phyloP scores from a whole-genome alignment of 2,888 invertebrate genomes.

The Tetropium fuscum region DNA sequence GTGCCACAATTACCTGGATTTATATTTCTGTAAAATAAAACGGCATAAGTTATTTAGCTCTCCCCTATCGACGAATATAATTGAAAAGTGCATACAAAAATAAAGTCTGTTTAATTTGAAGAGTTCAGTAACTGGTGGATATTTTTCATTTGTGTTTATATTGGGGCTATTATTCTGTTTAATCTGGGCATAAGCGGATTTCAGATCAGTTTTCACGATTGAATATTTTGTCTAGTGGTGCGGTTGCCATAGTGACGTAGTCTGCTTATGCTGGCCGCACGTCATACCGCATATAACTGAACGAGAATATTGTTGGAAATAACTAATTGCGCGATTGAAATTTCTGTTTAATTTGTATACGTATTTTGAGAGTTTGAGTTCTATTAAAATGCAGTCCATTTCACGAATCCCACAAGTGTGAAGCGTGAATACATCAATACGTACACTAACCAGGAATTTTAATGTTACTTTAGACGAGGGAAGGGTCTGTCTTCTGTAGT shows the following conservation, averaged over 20 bases:
- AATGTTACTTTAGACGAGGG: too few relatives aligned
- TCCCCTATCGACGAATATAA: too few relatives aligned
- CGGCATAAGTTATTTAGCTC: too few relatives aligned
- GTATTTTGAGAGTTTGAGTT: constrained; percentile 25
- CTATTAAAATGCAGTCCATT: constrained; percentile 23
- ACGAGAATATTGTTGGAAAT: constrained; percentile 27
- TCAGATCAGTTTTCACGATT: constrained; percentile 51
- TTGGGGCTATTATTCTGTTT: constrained; percentile 55
- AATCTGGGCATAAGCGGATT: constrained; percentile 57
- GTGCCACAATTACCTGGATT: too few relatives aligned
- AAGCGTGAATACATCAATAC: too few relatives aligned
- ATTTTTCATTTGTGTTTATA: constrained; percentile 55
- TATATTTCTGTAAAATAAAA: too few relatives aligned
- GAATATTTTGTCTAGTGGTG: constrained; percentile 53
- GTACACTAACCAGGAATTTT: too few relatives aligned
- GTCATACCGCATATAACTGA: constrained; percentile 39
- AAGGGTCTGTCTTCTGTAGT: too few relatives aligned
- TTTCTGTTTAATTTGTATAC: constrained; percentile 35
- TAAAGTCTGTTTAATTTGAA: constrained; percentile 27
- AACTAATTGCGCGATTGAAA: constrained; percentile 33
- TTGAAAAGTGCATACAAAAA: constrained; percentile 4
- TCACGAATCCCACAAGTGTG: too few relatives aligned
- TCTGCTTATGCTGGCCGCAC: constrained; percentile 42
- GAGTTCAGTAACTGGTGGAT: constrained; percentile 39
- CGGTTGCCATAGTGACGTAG: constrained; percentile 51